Base-by-base conservation (phyloP, 2,888 invertebrate species). In the Cryptus armator region DNA sequence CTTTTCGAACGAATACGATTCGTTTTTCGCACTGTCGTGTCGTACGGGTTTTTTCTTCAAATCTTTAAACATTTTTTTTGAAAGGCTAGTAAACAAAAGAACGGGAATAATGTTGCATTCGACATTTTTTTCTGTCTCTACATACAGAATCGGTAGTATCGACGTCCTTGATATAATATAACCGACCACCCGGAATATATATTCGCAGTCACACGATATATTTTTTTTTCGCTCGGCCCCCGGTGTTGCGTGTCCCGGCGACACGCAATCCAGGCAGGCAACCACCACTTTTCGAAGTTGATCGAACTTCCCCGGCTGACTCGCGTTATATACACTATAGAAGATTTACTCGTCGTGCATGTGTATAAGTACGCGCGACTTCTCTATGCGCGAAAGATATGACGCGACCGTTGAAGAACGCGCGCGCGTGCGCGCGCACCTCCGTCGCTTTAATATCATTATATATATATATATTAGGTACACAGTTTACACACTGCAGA, bases 281-380 rank as follows among this genome's bases (percentile, higher is more conserved):
- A 81, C 80, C 68, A 56, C 51, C 74, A 66, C 64, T 84, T 81
- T 78, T 81, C 72, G 16, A 78, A 84, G 74, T 84, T 72, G 67
- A 82, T 82, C 82, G 82, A 82, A 82, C 83, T 78, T 78, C 29
- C 59, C 68, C 46, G 59, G 29, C 53, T 48, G 12, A 14, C 43
- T 29, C 48, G 9, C 67, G 16, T 16, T 48, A 19, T 9, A 14
- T 24, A 16, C 19, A 32, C n/a, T 2, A 14, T 14, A 12, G 62
- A 32, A 29, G n/a, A 29, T 29, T 62, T 7, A 32, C 72, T 59
- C 74, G 24, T 46, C 29, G 14, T 29, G 29, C 59, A 19, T 29
- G 3, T 37, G 12, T 44, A 32, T 59, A 37, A 24, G 24, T 59
- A 72, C 46, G 48, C 56, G n/a, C 53, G 6, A 32, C 14, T 32